Conservation (phyloP, 2,797 vertebrate species). For the Cyclopterus lumpus region DNA sequence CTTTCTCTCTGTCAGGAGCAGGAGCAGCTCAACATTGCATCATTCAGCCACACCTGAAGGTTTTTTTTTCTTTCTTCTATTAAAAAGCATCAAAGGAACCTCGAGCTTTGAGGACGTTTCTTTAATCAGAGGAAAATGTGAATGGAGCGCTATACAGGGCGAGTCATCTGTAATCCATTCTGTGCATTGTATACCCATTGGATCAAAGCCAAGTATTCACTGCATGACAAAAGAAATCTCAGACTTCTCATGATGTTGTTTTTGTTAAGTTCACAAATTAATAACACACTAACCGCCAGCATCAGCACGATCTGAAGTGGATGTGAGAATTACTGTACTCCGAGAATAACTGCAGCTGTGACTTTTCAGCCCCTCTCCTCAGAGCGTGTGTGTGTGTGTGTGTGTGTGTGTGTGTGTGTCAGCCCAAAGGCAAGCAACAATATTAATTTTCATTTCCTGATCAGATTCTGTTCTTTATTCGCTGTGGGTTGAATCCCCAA, state of each 20-base stretch:
- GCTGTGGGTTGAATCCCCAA: not conserved
- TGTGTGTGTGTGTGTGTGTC: not conserved
- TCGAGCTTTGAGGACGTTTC: constrained; percentile 49
- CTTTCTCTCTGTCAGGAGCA: constrained; percentile 34
- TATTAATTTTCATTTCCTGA: constrained; percentile 20
- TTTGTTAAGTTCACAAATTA: constrained; percentile 52
- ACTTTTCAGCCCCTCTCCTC: constrained; percentile 7
- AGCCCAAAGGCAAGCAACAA: not conserved
- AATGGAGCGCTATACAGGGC: constrained; percentile 41
- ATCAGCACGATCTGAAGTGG: not conserved
- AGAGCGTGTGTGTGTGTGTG: not conserved
- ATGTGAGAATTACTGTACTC: constrained; percentile 39
- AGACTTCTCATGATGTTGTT: constrained; percentile 6
- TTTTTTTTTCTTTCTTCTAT: constrained; percentile 17
- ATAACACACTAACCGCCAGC: constrained; percentile 19
- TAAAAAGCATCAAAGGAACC: constrained; percentile 61
- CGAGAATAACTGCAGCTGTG: constrained; percentile 40
- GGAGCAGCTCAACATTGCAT: constrained; percentile 55
- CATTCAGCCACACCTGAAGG: constrained; percentile 54
- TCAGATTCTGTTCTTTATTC: constrained; percentile 26
- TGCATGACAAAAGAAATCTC: constrained; percentile 48
- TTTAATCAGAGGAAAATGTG: constrained; percentile 66
- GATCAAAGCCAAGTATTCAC: constrained; percentile 54
- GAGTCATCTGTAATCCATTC: constrained; percentile 56
- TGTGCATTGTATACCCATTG: constrained; percentile 47